These are phyloP conservation scores for Euwallacea fornicatus DNA, from an alignment of 1,140 invertebrate genomes.

Conservation along the genomic window DNA sequence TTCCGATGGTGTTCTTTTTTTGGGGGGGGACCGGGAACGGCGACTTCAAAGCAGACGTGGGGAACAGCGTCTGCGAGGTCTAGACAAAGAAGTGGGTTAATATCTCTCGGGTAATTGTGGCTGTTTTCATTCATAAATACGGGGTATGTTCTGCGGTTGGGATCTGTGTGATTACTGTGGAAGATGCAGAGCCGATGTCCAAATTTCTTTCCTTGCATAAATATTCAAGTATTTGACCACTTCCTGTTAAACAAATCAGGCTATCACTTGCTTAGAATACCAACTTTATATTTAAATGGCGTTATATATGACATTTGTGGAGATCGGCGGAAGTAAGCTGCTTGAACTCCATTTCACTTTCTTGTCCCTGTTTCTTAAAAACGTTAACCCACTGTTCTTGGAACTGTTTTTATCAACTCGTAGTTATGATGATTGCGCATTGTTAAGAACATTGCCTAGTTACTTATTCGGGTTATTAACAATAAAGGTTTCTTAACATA, in stretches of 20 bases:
- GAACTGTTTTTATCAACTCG: slow-evolving; percentile 15
- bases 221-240: slow-evolving; percentile 14
- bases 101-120: slow-evolving; percentile 27
- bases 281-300: background rate
- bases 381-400: background rate
- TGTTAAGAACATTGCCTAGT: slow-evolving; percentile 20
- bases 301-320: too few species aligned
- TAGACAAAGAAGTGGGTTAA: slow-evolving; percentile 34
- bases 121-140: slow-evolving; percentile 28
- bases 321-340: too few species aligned
- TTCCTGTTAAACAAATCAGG: slow-evolving; percentile 7
- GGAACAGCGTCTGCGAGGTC: slow-evolving; percentile 22
- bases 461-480: slow-evolving; percentile 21
- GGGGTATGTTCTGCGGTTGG: slow-evolving; percentile 14
- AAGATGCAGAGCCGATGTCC: background rate
- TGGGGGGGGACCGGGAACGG: slow-evolving; percentile 21
- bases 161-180: background rate
- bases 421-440: slow-evolving; percentile 31
- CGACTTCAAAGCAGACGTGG: slow-evolving; percentile 25
- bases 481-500: slow-evolving; percentile 29
- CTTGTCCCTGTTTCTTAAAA: background rate
- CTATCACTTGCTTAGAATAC: slow-evolving; percentile 3
- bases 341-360: background rate
- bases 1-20: slow-evolving; percentile 14
- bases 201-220: background rate